Conservation (phyloP, 92 coral and sea anemone species). For the Montipora capitata region DNA sequence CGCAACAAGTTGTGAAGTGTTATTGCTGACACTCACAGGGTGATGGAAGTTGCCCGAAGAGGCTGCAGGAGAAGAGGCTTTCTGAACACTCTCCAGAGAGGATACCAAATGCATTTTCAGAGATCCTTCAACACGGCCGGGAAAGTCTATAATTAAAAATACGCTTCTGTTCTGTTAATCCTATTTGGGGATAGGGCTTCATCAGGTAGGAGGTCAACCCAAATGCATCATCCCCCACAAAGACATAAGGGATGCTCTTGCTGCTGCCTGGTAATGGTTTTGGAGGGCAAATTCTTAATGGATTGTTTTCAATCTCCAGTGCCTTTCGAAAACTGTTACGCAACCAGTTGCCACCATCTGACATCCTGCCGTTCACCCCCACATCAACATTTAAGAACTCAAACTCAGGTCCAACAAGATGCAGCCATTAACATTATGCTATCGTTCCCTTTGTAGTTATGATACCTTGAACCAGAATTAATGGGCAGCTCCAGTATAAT, state of each 20-base stretch:
- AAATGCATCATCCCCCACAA: conserved; percentile 64
- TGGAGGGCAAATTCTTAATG: conserved; percentile 51
- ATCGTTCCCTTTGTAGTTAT: too few species aligned
- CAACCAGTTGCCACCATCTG: conserved; percentile 70
- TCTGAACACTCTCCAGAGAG: conserved; percentile 62
- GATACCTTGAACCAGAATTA: too few species aligned
- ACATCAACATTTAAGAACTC: conserved; percentile 52
- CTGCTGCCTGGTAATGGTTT: conserved; percentile 63
- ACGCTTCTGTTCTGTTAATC: conserved; percentile 37
- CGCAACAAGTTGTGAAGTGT: conserved; percentile 52
- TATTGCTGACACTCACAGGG: conserved; percentile 32
- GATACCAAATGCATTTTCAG: conserved; percentile 74
- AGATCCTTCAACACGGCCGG: conserved; percentile 46
- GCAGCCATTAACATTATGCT: too few species aligned
- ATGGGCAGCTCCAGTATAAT: too few species aligned
- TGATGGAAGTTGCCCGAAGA: conserved; percentile 32
- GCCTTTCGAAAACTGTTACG: conserved; percentile 39
- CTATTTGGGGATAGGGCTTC: conserved; percentile 57
- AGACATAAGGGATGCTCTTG: conserved; percentile 11
- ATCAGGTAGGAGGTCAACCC: conserved; percentile 38
- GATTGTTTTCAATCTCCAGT: conserved; percentile 39
- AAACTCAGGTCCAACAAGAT: too few species aligned
- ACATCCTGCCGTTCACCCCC: conserved; percentile 68
- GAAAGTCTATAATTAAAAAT: conserved; percentile 58
- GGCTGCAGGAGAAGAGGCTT: conserved; percentile 51